Conservation (phyloP, 1,140 invertebrate genomes). For the Plectus sambesii region DNA sequence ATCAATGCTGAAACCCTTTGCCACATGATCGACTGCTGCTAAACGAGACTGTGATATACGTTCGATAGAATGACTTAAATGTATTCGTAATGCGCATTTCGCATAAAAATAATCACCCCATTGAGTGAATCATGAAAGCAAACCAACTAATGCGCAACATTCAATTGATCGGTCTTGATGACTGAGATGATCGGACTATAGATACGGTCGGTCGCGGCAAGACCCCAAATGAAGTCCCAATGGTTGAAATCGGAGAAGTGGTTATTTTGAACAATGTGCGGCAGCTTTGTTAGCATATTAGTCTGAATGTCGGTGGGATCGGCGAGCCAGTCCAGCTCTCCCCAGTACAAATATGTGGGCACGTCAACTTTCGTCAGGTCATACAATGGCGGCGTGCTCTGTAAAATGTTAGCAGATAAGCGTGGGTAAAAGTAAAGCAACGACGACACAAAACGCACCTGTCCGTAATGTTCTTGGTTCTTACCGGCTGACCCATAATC, state of each 20-base stretch:
- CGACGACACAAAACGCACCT: too few species aligned
- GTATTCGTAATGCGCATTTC: too few species aligned
- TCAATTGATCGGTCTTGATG: too few species aligned
- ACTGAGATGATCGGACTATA: slow-evolving; percentile 11
- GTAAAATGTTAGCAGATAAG: too few species aligned
- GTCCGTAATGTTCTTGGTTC: slow-evolving; percentile 19
- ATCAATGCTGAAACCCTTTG: too few species aligned
- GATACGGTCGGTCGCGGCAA: slow-evolving; percentile 15
- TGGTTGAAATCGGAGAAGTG: slow-evolving; percentile 23
- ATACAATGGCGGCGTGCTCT: slow-evolving; percentile 24
- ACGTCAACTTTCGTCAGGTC: slow-evolving; percentile 18
- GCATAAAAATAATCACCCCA: too few species aligned
- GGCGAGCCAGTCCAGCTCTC: slow-evolving; percentile 22
- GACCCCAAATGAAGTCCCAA: slow-evolving; percentile 26
- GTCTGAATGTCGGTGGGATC: slow-evolving; percentile 22
- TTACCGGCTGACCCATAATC: slow-evolving; percentile 3
- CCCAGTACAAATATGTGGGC: slow-evolving; percentile 23
- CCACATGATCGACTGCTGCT: too few species aligned
- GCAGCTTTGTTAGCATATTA: slow-evolving; percentile 19
- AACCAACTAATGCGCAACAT: too few species aligned
- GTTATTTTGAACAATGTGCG: slow-evolving; percentile 18
- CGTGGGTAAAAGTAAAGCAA: neutral
- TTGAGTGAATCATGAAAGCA: too few species aligned
- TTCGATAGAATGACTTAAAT: too few species aligned
- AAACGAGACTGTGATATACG: too few species aligned